A percentile compares a stretch with the other conserved stretches of the same genome.
These are phyloP conservation scores for Malthinus seriepunctatus DNA, from an alignment of 2,888 invertebrate species.

Conservation along the genomic window DNA sequence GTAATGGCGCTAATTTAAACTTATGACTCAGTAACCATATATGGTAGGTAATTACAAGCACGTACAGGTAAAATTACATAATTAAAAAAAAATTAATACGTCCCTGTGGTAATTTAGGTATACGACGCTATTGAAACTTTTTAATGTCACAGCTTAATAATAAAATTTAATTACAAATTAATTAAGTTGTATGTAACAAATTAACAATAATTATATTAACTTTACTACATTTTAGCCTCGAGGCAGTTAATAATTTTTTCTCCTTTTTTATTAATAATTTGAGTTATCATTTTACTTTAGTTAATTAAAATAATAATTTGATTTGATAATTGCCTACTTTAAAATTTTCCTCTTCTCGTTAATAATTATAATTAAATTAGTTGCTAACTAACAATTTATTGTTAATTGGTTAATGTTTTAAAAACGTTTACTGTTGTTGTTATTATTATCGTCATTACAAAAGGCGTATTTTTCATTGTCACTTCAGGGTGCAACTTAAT, in stretches of 20 bases:
- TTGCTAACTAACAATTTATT: slow-evolving; percentile 37
- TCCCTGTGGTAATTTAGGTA: too few species aligned
- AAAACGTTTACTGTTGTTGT: too few species aligned
- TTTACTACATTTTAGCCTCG: slow-evolving; percentile 12
- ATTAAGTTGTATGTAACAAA: slow-evolving; percentile 13
- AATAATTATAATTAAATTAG: too few species aligned
- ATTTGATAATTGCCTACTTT: slow-evolving; percentile 18
- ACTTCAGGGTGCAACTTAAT: slow-evolving; percentile 17
- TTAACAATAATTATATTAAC: slow-evolving; percentile 24
- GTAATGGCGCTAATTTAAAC: slow-evolving; percentile 7
- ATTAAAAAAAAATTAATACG: too few species aligned
- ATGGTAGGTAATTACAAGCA: slow-evolving; percentile 18
- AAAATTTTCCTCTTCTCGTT: too few species aligned
- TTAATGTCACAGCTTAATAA: slow-evolving; percentile 15
- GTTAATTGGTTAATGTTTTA: slow-evolving; percentile 35
- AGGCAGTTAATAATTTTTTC: not conserved
- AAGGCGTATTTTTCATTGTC: slow-evolving; percentile 22
- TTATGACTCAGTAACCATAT: not conserved
- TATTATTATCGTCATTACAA: slow-evolving; percentile 13
- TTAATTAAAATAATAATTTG: slow-evolving; percentile 36
- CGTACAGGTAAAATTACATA: slow-evolving; percentile 5
- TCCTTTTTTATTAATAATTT: slow-evolving; percentile 21
- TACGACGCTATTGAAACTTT: not conserved
- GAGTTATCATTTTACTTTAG: slow-evolving; percentile 34
- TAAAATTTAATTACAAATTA: slow-evolving; percentile 23